Evolutionary conservation across 2,797 vertebrate genomes (phyloP).

Genomic region (Sylvia borin): DNA sequence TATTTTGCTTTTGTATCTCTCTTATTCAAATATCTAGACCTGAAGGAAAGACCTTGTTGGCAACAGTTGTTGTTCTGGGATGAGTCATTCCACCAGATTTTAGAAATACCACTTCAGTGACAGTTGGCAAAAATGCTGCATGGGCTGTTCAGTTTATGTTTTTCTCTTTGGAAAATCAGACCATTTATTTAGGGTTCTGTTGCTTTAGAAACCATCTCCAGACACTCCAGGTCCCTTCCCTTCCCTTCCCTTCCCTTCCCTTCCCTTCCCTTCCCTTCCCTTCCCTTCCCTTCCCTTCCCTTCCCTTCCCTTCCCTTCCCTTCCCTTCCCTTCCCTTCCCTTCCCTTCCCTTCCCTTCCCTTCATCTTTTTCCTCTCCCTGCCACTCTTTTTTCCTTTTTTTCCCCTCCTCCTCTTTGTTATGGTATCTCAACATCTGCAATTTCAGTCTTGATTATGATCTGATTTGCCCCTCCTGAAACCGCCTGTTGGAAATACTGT

Average conservation of each 20-base stretch:
- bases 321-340: no score
- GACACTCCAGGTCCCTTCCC: background rate
- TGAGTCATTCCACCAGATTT: conserved; percentile 63
- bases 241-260: fast-evolving
- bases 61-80: conserved; percentile 51
- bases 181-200: conserved; percentile 50
- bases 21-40: conserved; percentile 24
- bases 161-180: conserved; percentile 60
- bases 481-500: background rate
- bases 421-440: background rate
- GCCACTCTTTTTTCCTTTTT: no score
- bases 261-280: fast-evolving
- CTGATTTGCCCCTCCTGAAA: background rate
- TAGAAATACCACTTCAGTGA: conserved; percentile 61
- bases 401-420: background rate
- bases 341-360: no score
- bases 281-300: background rate
- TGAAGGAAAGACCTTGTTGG: conserved; percentile 65
- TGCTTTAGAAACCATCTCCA: conserved; percentile 60
- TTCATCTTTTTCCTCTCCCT: no score
- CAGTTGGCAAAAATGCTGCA: conserved; percentile 58
- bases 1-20: background rate
- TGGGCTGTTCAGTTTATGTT: conserved; percentile 63
- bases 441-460: background rate
- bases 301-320: no score